A percentile compares a stretch with the other conserved stretches of the same genome.
These are phyloP conservation scores for Mola mola DNA, from an alignment of 2,113 vertebrate species.

Conservation along the genomic window DNA sequence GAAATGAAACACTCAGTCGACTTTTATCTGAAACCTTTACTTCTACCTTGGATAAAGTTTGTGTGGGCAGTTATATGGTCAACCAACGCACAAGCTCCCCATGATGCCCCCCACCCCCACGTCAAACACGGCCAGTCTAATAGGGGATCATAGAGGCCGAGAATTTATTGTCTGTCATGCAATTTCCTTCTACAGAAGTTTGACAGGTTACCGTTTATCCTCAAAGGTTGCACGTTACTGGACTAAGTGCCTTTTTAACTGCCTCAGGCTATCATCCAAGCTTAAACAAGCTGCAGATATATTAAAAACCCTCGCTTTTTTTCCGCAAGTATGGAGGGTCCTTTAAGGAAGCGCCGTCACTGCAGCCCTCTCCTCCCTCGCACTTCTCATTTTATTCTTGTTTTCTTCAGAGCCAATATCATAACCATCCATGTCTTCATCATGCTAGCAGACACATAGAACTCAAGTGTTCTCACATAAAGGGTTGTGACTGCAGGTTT, in stretches of 20 bases:
- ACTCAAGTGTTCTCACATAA: conserved; percentile 47
- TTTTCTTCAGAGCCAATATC: conserved; percentile 29
- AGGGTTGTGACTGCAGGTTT: conserved; percentile 40
- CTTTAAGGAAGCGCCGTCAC: conserved; percentile 36
- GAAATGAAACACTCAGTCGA: too few relatives aligned
- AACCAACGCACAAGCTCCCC: too few relatives aligned
- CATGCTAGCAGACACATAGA: conserved; percentile 38
- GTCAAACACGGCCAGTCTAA: conserved; percentile 42
- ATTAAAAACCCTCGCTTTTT: conserved; percentile 66
- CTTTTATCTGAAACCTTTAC: too few relatives aligned
- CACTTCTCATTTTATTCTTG: conserved; percentile 28
- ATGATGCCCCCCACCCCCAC: too few relatives aligned
- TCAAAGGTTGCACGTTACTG: conserved; percentile 74
- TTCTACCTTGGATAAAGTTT: too few relatives aligned
- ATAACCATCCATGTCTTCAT: conserved; percentile 28
- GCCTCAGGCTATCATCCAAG: conserved; percentile 49
- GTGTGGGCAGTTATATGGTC: too few relatives aligned
- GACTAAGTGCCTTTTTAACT: conserved; percentile 72
- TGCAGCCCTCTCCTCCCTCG: conserved; percentile 26
- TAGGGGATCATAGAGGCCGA: conserved; percentile 16
- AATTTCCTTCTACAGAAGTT: conserved; percentile 63
- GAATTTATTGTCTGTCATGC: conserved; percentile 62
- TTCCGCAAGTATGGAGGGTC: conserved; percentile 52
- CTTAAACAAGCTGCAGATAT: conserved; percentile 64
- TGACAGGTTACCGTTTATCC: conserved; percentile 77